phyloP scores from a whole-genome alignment of 2,797 vertebrate genomes.

The Coccyzus lansbergi region DNA sequence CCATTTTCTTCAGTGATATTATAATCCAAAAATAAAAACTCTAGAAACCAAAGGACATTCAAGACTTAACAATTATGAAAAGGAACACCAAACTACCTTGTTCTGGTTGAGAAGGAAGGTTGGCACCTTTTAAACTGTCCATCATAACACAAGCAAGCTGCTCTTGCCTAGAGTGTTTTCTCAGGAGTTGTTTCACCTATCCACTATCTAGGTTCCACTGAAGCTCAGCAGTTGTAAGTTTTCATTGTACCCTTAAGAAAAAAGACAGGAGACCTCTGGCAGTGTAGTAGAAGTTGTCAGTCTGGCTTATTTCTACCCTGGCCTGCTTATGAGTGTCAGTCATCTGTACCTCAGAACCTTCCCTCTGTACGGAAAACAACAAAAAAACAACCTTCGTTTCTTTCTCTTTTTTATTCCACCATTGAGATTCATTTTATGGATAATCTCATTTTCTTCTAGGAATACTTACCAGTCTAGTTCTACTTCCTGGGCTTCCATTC shows the following conservation, averaged over 20 bases:
- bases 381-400: neutral
- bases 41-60: too few relatives aligned
- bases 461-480: neutral
- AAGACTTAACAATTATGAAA: neutral
- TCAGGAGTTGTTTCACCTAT: neutral
- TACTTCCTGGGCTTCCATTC: neutral
- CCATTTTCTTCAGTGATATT: neutral
- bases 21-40: neutral
- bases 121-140: rapidly evolving
- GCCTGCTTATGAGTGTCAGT: neutral
- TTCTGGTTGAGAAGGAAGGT: neutral
- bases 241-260: neutral
- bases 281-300: neutral
- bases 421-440: neutral
- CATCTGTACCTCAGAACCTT: neutral
- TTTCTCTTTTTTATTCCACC: neutral
- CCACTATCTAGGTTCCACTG: neutral
- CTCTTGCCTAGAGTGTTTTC: neutral
- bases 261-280: neutral
- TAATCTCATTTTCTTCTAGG: neutral
- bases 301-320: neutral
- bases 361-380: neutral
- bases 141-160: rapidly evolving
- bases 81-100: neutral
- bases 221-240: neutral